A percentile compares a stretch with the other conserved stretches of the same genome.
Conservation (phyloP, 2,797 vertebrate genomes). For the Gastrophryne carolinensis region DNA sequence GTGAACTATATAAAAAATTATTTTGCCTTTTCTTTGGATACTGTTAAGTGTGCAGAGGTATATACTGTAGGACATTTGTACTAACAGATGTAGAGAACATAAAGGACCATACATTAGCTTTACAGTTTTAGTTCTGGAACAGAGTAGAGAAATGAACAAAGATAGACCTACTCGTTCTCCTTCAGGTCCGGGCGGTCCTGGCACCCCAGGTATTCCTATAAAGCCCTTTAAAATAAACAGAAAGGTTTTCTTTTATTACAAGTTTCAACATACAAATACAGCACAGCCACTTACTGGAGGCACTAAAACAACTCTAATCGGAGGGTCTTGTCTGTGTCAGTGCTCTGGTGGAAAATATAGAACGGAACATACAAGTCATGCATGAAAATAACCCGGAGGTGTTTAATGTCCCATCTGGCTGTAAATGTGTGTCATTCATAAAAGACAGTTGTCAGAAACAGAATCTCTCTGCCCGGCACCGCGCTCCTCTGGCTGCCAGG, state of each 20-base stretch:
- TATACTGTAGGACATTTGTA: too few species aligned
- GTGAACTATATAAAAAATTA: too few species aligned
- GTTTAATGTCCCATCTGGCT: slow-evolving; percentile 21
- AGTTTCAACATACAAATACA: slow-evolving; percentile 19
- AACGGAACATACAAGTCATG: slow-evolving; percentile 21
- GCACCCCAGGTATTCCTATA: slow-evolving; percentile 87
- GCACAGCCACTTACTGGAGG: not conserved
- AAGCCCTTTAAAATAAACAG: slow-evolving; percentile 81
- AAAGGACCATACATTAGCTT: too few species aligned
- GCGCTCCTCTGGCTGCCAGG: not conserved
- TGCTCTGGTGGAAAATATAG: slow-evolving; percentile 15
- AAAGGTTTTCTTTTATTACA: slow-evolving; percentile 25
- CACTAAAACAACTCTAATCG: not conserved
- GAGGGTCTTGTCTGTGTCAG: not conserved
- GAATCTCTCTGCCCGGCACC: not conserved
- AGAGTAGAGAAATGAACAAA: not conserved
- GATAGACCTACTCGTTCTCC: slow-evolving; percentile 84
- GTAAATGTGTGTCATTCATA: slow-evolving; percentile 13
- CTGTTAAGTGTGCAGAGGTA: too few species aligned
- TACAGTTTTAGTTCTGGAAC: not conserved
- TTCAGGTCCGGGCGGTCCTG: slow-evolving; percentile 83
- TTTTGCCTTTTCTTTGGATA: too few species aligned
- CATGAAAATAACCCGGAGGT: slow-evolving; percentile 28
- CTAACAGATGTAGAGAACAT: too few species aligned
- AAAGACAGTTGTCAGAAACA: not conserved